Conservation (phyloP, 2,113 vertebrate species). For the Eclectus roratus region DNA sequence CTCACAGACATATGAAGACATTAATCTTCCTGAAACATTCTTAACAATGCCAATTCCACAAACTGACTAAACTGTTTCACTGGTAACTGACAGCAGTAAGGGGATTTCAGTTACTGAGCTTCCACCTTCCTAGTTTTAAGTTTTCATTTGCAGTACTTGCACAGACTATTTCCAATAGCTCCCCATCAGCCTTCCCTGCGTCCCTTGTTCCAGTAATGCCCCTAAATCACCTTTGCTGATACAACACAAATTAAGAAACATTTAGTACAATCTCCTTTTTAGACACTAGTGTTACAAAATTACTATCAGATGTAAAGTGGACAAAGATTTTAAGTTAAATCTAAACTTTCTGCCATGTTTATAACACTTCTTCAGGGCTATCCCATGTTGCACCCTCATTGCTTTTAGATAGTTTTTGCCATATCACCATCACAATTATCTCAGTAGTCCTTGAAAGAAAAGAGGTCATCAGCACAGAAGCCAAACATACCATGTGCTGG, state of each 20-base stretch:
- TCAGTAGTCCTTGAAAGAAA: not conserved
- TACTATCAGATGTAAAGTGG: not conserved
- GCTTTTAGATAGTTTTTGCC: not conserved
- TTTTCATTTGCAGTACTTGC: not conserved
- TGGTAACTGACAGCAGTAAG: not conserved
- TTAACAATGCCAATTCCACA: not conserved
- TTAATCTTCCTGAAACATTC: not conserved
- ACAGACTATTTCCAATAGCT: not conserved
- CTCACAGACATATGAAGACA: not conserved
- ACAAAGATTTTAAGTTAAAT: not conserved
- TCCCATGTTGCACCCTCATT: not conserved
- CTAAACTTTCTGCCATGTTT: not conserved
- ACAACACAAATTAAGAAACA: not conserved
- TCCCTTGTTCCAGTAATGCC: not conserved
- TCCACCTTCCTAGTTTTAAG: not conserved
- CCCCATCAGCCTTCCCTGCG: accelerated
- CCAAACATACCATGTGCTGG: not conserved
- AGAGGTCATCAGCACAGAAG: not conserved
- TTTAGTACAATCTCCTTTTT: not conserved
- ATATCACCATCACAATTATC: not conserved
- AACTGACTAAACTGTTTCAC: not conserved
- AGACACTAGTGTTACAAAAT: not conserved
- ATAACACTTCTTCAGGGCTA: not conserved
- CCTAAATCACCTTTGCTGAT: not conserved
- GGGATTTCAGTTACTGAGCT: not conserved